Percentiles rank a stretch among this genome's conserved stretches.
phyloP scores from a whole-genome alignment of 35 echinoderm and acorn worm species.

The Lytechinus pictus region DNA sequence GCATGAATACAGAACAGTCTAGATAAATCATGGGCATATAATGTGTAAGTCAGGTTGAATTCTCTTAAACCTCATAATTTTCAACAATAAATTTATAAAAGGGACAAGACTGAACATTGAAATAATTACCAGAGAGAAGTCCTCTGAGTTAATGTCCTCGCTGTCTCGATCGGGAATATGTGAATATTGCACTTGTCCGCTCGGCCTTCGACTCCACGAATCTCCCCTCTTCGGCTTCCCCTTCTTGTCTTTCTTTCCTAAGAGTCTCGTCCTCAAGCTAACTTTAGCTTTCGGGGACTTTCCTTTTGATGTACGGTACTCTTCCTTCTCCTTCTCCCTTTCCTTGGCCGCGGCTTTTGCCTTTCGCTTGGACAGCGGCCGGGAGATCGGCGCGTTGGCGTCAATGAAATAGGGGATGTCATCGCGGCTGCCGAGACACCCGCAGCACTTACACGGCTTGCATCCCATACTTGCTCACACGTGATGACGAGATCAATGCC shows the following conservation, averaged over 20 bases:
- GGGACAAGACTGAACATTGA: neutral
- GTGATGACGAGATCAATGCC: neutral
- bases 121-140: conserved; percentile 46
- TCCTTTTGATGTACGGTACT: conserved; percentile 6
- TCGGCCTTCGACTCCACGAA: conserved; percentile 20
- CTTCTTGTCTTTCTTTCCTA: conserved; percentile 40
- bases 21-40: too few species aligned
- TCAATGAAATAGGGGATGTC: conserved; percentile 68
- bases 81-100: neutral
- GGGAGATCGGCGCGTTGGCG: conserved; percentile 61
- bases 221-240: conserved; percentile 15
- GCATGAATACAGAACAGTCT: too few species aligned
- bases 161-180: conserved; percentile 67
- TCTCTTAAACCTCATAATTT: too few species aligned
- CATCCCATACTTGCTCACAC: neutral
- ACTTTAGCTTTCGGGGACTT: neutral
- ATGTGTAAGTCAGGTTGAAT: too few species aligned
- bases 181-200: conserved; percentile 67
- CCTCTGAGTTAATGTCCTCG: conserved; percentile 54
- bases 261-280: neutral
- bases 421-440: conserved; percentile 65
- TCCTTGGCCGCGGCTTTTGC: conserved; percentile 17
- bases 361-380: conserved; percentile 27
- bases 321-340: conserved; percentile 48
- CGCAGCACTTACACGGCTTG: conserved; percentile 58